phyloP scores from a whole-genome alignment of 1,140 invertebrate species.

The Pectinophora gossypiella region DNA sequence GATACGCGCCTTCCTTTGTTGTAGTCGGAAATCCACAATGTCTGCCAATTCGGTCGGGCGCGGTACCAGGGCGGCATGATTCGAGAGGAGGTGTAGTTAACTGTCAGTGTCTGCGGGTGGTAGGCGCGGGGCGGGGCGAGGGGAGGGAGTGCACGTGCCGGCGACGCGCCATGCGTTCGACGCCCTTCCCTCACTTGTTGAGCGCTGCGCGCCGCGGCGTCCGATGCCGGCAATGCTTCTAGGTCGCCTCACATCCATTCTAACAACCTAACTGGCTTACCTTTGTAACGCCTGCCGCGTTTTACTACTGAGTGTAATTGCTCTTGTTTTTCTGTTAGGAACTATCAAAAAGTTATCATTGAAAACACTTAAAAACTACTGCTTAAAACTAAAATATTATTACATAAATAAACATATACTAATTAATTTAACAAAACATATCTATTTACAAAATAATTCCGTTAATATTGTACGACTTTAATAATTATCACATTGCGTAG shows the following conservation, averaged over 20 bases:
- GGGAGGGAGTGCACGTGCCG: constrained; percentile 62
- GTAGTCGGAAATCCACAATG: constrained; percentile 42
- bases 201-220: constrained; percentile 32
- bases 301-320: too few relatives aligned
- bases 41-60: constrained; percentile 55
- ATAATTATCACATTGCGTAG: too few relatives aligned
- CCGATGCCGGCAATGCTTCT: constrained; percentile 18
- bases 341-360: too few relatives aligned
- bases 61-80: constrained; percentile 51
- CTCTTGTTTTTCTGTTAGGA: too few relatives aligned
- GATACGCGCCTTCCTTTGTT: constrained; percentile 16
- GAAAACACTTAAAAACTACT: too few relatives aligned
- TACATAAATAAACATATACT: too few relatives aligned
- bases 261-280: constrained; percentile 19
- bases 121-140: constrained; percentile 19
- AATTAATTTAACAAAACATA: too few relatives aligned
- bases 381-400: too few relatives aligned
- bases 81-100: constrained; percentile 27
- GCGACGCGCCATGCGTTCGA: constrained; percentile 45
- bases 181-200: constrained; percentile 62
- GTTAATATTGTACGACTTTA: too few relatives aligned
- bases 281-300: too few relatives aligned
- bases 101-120: constrained; percentile 25
- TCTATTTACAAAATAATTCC: too few relatives aligned
- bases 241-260: constrained; percentile 22